These are phyloP conservation scores for Perdita meconis DNA, from an alignment of 2,888 invertebrate genomes.

Conservation along the genomic window DNA sequence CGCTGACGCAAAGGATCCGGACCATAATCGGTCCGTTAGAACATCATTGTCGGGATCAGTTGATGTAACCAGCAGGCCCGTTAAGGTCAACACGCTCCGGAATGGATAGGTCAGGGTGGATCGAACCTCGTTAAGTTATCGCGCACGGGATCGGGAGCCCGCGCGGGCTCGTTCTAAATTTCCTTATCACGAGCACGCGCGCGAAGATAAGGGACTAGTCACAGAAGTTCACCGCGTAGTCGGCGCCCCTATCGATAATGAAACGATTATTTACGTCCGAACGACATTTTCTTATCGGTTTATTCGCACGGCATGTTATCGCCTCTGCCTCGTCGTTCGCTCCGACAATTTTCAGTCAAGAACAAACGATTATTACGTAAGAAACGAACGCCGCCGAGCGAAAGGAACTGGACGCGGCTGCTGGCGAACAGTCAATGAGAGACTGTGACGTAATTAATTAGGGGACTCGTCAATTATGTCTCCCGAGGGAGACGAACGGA, in stretches of 20 bases:
- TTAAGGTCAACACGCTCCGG: conserved; percentile 34
- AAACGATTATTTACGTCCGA: conserved; percentile 37
- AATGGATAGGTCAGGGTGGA: conserved; percentile 42
- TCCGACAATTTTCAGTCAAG: not conserved
- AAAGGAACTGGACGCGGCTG: no score
- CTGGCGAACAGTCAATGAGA: not conserved
- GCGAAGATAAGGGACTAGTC: conserved; percentile 14
- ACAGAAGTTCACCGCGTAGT: not conserved
- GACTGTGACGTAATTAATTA: not conserved
- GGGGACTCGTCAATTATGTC: not conserved
- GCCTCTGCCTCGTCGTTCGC: not conserved
- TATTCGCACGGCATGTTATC: not conserved
- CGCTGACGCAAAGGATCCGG: no score
- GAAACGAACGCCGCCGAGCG: not conserved
- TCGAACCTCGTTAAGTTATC: conserved; percentile 54
- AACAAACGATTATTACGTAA: not conserved
- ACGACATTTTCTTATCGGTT: conserved; percentile 30
- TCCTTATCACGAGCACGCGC: conserved; percentile 36
- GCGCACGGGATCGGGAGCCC: conserved; percentile 24
- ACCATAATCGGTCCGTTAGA: no score
- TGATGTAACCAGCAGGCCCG: conserved; percentile 9
- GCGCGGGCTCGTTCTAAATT: conserved; percentile 34
- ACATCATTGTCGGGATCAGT: no score
- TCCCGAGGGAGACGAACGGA: not conserved
- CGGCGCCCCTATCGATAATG: conserved; percentile 23